Percentiles rank a stretch among this genome's conserved stretches.
Conservation (phyloP, 2,797 vertebrate species). For the Scolopax bukidnonensis region DNA sequence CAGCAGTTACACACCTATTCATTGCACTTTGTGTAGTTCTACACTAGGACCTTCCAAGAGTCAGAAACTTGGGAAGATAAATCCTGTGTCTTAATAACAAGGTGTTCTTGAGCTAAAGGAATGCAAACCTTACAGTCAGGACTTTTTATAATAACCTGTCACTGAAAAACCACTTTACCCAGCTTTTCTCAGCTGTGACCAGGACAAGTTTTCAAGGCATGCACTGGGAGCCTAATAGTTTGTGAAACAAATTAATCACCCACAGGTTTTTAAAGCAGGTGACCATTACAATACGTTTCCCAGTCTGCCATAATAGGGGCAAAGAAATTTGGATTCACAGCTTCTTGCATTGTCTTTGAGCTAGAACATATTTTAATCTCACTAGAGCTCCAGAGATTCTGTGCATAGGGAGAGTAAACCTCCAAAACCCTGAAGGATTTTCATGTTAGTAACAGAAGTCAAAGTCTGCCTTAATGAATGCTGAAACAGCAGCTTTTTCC, state of each 20-base stretch:
- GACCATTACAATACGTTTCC: fast-evolving
- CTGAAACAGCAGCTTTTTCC: not conserved
- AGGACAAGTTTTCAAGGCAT: not conserved
- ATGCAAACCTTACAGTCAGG: not conserved
- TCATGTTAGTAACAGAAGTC: not conserved
- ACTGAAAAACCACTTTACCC: not conserved
- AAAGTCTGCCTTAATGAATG: not conserved
- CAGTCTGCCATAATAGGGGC: not conserved
- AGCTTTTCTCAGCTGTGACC: not conserved
- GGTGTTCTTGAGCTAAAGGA: not conserved
- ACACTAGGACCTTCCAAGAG: not conserved
- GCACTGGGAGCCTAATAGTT: not conserved
- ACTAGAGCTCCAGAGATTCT: not conserved
- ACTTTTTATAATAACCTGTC: not conserved
- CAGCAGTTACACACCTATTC: not conserved
- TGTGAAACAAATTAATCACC: not conserved
- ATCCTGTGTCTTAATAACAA: not conserved
- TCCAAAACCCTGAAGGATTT: not conserved
- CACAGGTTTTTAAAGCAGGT: not conserved
- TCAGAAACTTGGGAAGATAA: not conserved
- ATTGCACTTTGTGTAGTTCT: not conserved
- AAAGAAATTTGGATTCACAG: not conserved
- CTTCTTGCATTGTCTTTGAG: not conserved
- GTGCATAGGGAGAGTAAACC: not conserved
- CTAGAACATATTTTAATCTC: not conserved